Evolutionary conservation across 2,888 invertebrate species (phyloP).

Genomic region (Nipponacmea schrenckii): DNA sequence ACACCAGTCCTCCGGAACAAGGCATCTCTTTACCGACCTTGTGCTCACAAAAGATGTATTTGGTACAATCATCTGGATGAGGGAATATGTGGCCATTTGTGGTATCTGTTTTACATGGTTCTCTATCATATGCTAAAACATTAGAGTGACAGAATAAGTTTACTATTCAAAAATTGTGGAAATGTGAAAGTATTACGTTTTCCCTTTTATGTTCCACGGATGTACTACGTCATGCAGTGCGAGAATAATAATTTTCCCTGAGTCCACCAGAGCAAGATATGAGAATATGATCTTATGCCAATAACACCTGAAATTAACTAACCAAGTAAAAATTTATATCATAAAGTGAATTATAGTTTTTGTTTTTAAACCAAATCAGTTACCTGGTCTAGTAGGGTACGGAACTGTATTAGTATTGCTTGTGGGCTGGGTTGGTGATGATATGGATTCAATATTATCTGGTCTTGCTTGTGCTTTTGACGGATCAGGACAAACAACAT

Average conservation of each 20-base stretch:
- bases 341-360: too few species aligned
- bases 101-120: conserved; percentile 33
- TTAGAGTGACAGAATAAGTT: neutral
- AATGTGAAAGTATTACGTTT: too few species aligned
- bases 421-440: conserved; percentile 11
- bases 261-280: too few species aligned
- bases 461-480: conserved; percentile 23
- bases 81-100: conserved; percentile 4
- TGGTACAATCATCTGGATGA: conserved; percentile 11
- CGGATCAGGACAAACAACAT: conserved; percentile 35
- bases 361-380: too few species aligned
- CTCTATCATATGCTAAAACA: conserved; percentile 10
- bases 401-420: neutral
- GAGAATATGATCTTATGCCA: too few species aligned
- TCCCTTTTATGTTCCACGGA: too few species aligned
- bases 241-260: too few species aligned
- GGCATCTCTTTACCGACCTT: conserved; percentile 15
- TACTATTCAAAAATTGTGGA: too few species aligned
- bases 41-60: conserved; percentile 5
- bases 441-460: conserved; percentile 11
- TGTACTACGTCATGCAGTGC: too few species aligned
- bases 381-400: conserved; percentile 6
- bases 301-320: too few species aligned
- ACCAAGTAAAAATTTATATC: too few species aligned
- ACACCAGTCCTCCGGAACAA: conserved; percentile 41